These are phyloP conservation scores for Cheumatopsyche charites DNA, from an alignment of 1,140 invertebrate species.

Conservation along the genomic window DNA sequence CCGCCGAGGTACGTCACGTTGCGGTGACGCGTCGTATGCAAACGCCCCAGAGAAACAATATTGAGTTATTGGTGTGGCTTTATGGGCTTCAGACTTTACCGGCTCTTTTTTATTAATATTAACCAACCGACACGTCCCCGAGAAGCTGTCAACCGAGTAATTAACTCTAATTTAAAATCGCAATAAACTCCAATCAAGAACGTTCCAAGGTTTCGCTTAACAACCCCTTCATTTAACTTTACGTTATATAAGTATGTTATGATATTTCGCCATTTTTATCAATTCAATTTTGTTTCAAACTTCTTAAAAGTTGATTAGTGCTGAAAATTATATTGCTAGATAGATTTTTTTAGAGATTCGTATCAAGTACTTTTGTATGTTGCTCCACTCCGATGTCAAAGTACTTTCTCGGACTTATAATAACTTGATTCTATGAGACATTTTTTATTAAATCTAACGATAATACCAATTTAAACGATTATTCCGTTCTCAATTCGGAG, in stretches of 20 bases:
- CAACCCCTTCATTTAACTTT: no score
- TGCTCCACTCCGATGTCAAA: background rate
- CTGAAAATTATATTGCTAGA: no score
- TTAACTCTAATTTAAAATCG: constrained; percentile 16
- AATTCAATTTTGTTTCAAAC: no score
- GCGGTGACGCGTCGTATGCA: constrained; percentile 40
- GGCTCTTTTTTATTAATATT: constrained; percentile 28
- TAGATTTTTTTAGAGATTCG: background rate
- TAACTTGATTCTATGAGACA: no score
- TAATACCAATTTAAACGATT: no score
- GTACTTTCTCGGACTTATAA: no score
- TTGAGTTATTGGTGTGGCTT: constrained; percentile 43
- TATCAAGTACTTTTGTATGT: background rate
- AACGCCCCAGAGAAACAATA: constrained; percentile 38
- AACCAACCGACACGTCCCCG: background rate
- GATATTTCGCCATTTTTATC: no score
- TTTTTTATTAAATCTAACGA: no score
- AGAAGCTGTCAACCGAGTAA: constrained; percentile 6
- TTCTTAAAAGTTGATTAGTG: no score
- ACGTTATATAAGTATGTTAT: no score
- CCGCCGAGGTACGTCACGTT: constrained; percentile 35
- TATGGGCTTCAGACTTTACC: constrained; percentile 31
- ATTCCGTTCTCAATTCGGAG: no score
- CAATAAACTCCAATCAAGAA: background rate
- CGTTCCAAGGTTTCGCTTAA: no score